Evolutionary conservation across 2,888 invertebrate genomes (phyloP).

Genomic region (Hecatera dysodea): DNA sequence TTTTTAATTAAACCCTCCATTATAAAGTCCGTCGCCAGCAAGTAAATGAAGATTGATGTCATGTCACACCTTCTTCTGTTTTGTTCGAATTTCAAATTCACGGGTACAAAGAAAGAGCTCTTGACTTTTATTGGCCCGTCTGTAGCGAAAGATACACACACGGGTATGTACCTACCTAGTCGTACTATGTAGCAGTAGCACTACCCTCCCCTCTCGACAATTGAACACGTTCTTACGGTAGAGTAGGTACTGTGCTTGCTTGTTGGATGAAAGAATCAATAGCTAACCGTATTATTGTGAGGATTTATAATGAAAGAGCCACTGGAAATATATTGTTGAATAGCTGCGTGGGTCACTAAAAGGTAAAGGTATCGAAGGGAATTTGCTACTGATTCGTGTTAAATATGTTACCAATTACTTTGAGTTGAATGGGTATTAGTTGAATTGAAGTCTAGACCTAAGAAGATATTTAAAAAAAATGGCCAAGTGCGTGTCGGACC

Average conservation of each 20-base stretch:
- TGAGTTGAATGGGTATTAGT: background rate
- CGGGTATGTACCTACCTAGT: slow-evolving; percentile 14
- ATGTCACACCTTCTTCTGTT: slow-evolving; percentile 66
- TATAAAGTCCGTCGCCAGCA: slow-evolving; percentile 67
- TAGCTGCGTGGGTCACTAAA: background rate
- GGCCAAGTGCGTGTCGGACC: too few species aligned
- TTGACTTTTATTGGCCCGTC: slow-evolving; percentile 51
- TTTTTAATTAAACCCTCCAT: slow-evolving; percentile 57
- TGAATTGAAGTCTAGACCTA: background rate
- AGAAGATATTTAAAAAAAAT: background rate
- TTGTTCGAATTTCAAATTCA: slow-evolving; percentile 69
- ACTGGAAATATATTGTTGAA: slow-evolving; percentile 27
- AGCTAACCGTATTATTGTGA: slow-evolving; percentile 54
- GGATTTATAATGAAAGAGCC: slow-evolving; percentile 51
- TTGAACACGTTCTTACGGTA: slow-evolving; percentile 61
- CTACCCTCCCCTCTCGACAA: slow-evolving; percentile 55
- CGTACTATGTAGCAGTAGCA: slow-evolving; percentile 25
- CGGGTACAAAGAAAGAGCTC: slow-evolving; percentile 60
- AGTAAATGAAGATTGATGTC: slow-evolving; percentile 78
- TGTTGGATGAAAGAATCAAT: slow-evolving; percentile 61
- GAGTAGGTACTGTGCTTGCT: slow-evolving; percentile 57
- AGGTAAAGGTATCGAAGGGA: background rate
- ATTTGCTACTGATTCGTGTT: background rate
- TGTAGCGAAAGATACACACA: slow-evolving; percentile 16
- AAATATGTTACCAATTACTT: background rate